phyloP scores from a whole-genome alignment of 35 echinoderm and acorn worm genomes.

The Eucidaris tribuloides region DNA sequence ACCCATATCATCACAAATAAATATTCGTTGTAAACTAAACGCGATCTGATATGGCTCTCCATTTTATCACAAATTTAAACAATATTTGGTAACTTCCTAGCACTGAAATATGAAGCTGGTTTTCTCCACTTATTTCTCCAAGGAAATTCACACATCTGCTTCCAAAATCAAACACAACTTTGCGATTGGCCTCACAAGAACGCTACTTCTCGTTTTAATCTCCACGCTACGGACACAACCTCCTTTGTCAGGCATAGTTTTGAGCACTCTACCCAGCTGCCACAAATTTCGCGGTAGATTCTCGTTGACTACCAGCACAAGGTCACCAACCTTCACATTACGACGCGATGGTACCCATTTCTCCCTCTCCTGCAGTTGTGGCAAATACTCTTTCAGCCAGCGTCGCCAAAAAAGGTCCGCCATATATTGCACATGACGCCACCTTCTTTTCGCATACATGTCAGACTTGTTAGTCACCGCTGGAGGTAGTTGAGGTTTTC shows the following conservation, averaged over 20 bases:
- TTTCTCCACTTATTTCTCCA: too few relatives aligned
- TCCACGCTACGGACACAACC: background rate
- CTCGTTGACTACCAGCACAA: slow-evolving; percentile 45
- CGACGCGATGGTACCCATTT: slow-evolving; percentile 30
- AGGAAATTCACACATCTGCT: background rate
- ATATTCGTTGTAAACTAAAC: too few relatives aligned
- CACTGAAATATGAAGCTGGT: too few relatives aligned
- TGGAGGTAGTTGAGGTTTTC: background rate
- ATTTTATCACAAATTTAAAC: too few relatives aligned
- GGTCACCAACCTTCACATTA: slow-evolving; percentile 13
- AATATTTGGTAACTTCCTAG: too few relatives aligned
- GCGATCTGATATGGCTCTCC: too few relatives aligned
- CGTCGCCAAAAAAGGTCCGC: background rate
- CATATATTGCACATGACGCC: slow-evolving; percentile 24
- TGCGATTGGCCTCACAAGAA: background rate
- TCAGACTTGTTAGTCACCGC: slow-evolving; percentile 24
- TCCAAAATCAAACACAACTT: slow-evolving; percentile 48
- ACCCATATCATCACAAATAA: too few relatives aligned
- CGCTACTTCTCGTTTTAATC: background rate
- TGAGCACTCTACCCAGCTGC: slow-evolving; percentile 37
- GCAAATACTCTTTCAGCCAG: background rate
- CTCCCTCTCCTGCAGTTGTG: slow-evolving; percentile 13
- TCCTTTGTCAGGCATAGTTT: slow-evolving; percentile 20
- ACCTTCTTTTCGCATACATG: slow-evolving; percentile 21
- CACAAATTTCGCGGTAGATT: slow-evolving; percentile 37